Percentiles rank a stretch among this genome's conserved stretches.
Conservation (phyloP, 2,888 invertebrate species). For the Periphyllus acericola region DNA sequence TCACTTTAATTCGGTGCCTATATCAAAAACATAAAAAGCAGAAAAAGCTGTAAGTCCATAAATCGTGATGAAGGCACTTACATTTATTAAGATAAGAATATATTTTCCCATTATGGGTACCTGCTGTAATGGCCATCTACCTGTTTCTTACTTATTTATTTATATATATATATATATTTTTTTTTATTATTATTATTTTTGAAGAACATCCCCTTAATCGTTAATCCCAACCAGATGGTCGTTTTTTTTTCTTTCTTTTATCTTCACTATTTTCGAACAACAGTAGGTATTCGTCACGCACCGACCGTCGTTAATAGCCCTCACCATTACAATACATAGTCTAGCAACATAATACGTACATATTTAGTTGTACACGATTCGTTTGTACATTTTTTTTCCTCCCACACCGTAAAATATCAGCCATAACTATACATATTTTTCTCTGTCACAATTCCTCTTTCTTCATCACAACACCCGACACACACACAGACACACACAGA, state of each 20-base stretch:
- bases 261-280: slow-evolving; percentile 44
- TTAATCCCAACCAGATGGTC: slow-evolving; percentile 44
- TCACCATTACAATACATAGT: slow-evolving; percentile 28
- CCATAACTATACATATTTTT: slow-evolving; percentile 50
- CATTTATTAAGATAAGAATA: slow-evolving; percentile 49
- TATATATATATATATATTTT: slow-evolving; percentile 12
- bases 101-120: slow-evolving; percentile 16
- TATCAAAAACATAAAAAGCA: neutral
- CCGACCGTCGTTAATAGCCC: slow-evolving; percentile 51
- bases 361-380: slow-evolving; percentile 51
- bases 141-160: neutral
- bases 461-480: neutral
- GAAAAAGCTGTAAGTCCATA: slow-evolving; percentile 30
- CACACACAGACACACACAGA: neutral
- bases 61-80: slow-evolving; percentile 39
- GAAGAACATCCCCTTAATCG: slow-evolving; percentile 45
- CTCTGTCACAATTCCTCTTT: slow-evolving; percentile 47
- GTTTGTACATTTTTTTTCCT: slow-evolving; percentile 54
- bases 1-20: neutral
- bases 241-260: slow-evolving; percentile 28
- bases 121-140: slow-evolving; percentile 1
- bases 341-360: slow-evolving; percentile 15
- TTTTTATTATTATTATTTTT: slow-evolving; percentile 5
- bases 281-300: slow-evolving; percentile 56
- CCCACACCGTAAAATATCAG: slow-evolving; percentile 58